A percentile compares a stretch with the other conserved stretches of the same genome.
phyloP scores from a whole-genome alignment of 2,113 vertebrate genomes.

The Axis porcinus region DNA sequence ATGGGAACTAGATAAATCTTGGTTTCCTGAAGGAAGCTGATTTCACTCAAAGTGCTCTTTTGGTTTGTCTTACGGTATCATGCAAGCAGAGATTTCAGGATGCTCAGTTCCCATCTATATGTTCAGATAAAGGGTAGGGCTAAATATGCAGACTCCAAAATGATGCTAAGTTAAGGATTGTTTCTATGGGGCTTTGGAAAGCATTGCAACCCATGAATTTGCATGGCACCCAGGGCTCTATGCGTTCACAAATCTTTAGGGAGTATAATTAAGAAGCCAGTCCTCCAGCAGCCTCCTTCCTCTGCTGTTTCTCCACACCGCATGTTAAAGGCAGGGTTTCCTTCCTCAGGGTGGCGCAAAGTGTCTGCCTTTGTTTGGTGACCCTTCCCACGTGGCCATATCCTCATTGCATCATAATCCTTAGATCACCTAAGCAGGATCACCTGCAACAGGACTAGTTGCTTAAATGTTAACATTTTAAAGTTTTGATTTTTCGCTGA shows the following conservation, averaged over 20 bases:
- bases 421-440: neutral
- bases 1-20: neutral
- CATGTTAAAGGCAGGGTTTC: neutral
- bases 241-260: neutral
- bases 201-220: neutral
- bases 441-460: neutral
- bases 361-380: neutral
- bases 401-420: neutral
- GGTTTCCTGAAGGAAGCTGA: neutral
- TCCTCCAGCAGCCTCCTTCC: neutral
- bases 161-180: neutral
- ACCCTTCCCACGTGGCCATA: neutral
- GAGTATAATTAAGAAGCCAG: neutral
- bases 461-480: neutral
- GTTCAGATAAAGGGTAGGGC: neutral
- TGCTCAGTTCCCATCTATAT: neutral
- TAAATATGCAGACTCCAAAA: neutral
- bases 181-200: neutral
- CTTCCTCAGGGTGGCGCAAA: neutral
- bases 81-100: neutral
- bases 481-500: neutral
- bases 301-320: neutral
- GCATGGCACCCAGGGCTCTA: neutral
- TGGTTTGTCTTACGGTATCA: neutral
- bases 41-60: neutral